phyloP scores from a whole-genome alignment of 2,888 invertebrate genomes.

The Hirtodrosophila duncani region DNA sequence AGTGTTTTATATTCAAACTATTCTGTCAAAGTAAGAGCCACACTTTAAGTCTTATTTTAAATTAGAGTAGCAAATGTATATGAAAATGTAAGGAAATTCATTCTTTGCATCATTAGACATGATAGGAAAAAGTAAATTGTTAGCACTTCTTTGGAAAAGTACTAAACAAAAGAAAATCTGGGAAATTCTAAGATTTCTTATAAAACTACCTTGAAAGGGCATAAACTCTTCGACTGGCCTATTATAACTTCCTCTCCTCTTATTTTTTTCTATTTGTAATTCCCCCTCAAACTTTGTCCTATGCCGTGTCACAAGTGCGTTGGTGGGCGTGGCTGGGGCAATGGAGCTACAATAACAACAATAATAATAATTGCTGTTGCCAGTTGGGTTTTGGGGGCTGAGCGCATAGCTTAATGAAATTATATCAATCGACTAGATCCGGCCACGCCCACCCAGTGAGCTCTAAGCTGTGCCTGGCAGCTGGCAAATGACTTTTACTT shows the following conservation, averaged over 20 bases:
- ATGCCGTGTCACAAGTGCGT: conserved; percentile 5
- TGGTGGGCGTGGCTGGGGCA: conserved; percentile 34
- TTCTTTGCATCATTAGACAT: too few species aligned
- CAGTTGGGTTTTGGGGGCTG: neutral
- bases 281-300: conserved; percentile 18
- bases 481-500: conserved; percentile 63
- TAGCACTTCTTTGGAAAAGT: too few species aligned
- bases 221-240: too few species aligned
- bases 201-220: too few species aligned
- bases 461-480: conserved; percentile 44
- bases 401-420: conserved; percentile 53
- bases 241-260: conserved; percentile 25
- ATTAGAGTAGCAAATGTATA: too few species aligned
- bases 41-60: too few species aligned
- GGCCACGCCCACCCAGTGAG: conserved; percentile 10
- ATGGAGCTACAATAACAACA: conserved; percentile 23
- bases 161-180: too few species aligned
- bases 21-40: too few species aligned
- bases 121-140: too few species aligned
- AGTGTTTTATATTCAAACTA: too few species aligned
- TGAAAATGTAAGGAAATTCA: too few species aligned
- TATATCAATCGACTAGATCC: conserved; percentile 59
- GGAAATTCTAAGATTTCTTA: too few species aligned
- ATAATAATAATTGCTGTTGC: conserved; percentile 15
- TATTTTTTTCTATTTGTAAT: conserved; percentile 30